Conservation (phyloP, 1,140 invertebrate species). For the Drosophila orena region DNA sequence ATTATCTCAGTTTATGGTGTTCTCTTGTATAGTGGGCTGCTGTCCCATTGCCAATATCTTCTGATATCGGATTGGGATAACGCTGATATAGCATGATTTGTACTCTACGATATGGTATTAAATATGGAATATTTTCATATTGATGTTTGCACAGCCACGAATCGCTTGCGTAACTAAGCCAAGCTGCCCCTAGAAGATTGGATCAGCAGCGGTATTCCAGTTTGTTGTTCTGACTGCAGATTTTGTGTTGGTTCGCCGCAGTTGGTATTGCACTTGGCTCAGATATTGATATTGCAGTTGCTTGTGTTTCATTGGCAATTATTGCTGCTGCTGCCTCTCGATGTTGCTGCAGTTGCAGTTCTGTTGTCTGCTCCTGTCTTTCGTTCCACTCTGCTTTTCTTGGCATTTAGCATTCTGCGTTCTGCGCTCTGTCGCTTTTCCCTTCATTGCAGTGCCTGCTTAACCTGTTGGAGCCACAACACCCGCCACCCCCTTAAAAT, state of each 20-base stretch:
- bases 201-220: slow-evolving; percentile 1
- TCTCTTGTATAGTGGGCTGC: neutral
- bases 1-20: neutral
- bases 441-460: slow-evolving; percentile 26
- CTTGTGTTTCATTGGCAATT: slow-evolving; percentile 35
- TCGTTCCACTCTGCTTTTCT: slow-evolving; percentile 37
- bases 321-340: slow-evolving; percentile 8
- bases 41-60: neutral
- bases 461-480: slow-evolving; percentile 28
- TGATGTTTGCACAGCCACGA: neutral
- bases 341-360: slow-evolving; percentile 12
- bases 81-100: neutral
- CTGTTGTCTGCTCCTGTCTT: slow-evolving; percentile 17
- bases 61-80: neutral
- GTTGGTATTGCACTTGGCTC: slow-evolving; percentile 29
- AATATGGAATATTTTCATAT: neutral
- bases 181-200: too few relatives aligned
- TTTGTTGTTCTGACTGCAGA: slow-evolving; percentile 13
- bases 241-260: slow-evolving; percentile 13
- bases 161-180: neutral
- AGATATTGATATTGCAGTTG: slow-evolving; percentile 38
- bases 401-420: slow-evolving; percentile 30
- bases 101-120: too few relatives aligned
- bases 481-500: neutral
- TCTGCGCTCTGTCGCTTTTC: slow-evolving; percentile 2